Evolutionary conservation across 2,113 vertebrate genomes (phyloP), one percentile per base, ranked within the genome.

Genomic region (Otus sunia): DNA sequence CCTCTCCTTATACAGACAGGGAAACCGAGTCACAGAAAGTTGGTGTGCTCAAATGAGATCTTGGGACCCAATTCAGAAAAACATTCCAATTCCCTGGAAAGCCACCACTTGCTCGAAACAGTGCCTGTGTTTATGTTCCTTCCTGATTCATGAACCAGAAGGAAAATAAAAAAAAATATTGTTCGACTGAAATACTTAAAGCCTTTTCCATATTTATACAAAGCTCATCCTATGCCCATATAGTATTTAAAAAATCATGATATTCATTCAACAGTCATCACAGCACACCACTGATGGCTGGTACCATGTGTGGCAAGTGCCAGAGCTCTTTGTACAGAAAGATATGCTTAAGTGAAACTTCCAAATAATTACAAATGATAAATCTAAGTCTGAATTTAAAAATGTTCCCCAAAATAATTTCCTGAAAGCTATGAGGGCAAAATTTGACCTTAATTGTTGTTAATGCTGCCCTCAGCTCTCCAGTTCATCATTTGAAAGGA

Each of bases 321-420:
- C 80, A 43, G 53, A 82, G 78, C 67, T 63, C n/a, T 21, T 7
- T 27, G 45, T 32, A 53, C 41, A 68, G 72, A 25, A 12, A 17
- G 21, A 13, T 1, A 23, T 0, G 21, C 59, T n/a, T 3, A 17
- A 17, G 41, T 5, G 29, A 45, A n/a, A 45, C 43, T 26, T 37
- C 19, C 45, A 47, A 32, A 26, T 8, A 36, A 52, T 16, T 60
- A 26, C 71, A 37, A 26, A 45, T 1, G 4, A n/a, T 11, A 36
- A 53, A 63, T 30, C 49, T 18, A 7, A 2, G 4, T 9, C 62
- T 59, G 62, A 71, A 60, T 20, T n/a, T 34, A 26, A 37, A 21
- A 64, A 16, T 10, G 63, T 81, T 49, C 34, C 62, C 37, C 12
- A 26, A 64, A 66, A 89, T n/a, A 26, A 69, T 22, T 43, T 37